These are phyloP conservation scores for Cyprinodon diabolis DNA, from an alignment of 2,797 vertebrate genomes.

Conservation along the genomic window DNA sequence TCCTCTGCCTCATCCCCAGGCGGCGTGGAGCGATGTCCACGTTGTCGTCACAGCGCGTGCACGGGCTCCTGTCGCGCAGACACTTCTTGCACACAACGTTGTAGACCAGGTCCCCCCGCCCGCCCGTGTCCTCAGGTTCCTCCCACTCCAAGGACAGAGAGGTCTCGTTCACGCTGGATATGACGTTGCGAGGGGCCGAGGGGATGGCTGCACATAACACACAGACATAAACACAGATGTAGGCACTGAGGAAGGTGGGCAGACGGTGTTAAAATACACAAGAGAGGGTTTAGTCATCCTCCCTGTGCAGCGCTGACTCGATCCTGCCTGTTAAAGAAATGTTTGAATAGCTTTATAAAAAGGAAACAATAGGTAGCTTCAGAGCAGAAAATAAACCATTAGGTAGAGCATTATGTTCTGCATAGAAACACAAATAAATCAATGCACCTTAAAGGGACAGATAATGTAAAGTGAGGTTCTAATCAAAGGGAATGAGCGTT, in stretches of 20 bases:
- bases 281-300: slow-evolving; percentile 46
- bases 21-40: slow-evolving; percentile 95
- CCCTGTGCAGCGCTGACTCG: slow-evolving; percentile 32
- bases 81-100: slow-evolving; percentile 99
- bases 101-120: slow-evolving; percentile 91
- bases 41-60: slow-evolving; percentile 95
- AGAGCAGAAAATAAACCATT: background rate
- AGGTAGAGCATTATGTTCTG: background rate
- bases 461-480: too few species aligned
- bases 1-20: slow-evolving; percentile 90
- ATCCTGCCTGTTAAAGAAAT: slow-evolving; percentile 25
- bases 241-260: slow-evolving; percentile 28
- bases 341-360: slow-evolving; percentile 24
- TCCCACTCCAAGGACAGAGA: slow-evolving; percentile 96
- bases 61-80: slow-evolving; percentile 82
- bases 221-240: slow-evolving; percentile 8
- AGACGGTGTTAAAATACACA: slow-evolving; percentile 38
- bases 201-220: slow-evolving; percentile 84
- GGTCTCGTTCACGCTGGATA: slow-evolving; percentile 98
- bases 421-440: background rate
- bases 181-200: slow-evolving; percentile 89
- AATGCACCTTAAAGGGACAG: background rate
- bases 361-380: background rate
- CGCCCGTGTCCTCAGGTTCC: slow-evolving; percentile 89
- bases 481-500: background rate